Conservation (phyloP, 2,113 vertebrate species). For the Pterocles gutturalis region DNA sequence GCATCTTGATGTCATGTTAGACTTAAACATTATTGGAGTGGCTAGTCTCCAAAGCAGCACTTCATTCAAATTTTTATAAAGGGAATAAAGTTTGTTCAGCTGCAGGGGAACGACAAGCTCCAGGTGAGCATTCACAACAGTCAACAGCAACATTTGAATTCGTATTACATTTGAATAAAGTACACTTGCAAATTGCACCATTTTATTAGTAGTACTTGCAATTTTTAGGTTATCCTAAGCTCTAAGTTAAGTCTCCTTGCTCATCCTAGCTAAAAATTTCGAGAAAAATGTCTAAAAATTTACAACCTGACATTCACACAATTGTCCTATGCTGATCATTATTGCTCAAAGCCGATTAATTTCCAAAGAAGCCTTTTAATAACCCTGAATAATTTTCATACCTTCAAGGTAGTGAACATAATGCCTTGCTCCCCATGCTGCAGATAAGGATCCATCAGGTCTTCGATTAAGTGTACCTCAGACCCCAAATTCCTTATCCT, state of each 20-base stretch:
- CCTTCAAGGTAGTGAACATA: conserved; percentile 99
- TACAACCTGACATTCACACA: neutral
- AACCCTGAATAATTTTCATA: conserved; percentile 27
- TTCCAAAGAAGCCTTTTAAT: neutral
- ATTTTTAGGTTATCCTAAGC: neutral
- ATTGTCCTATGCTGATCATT: neutral
- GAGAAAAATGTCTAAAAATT: neutral
- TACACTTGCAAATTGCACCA: neutral
- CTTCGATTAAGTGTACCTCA: conserved; percentile 96
- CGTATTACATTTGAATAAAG: neutral
- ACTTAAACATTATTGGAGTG: neutral
- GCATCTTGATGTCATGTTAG: neutral
- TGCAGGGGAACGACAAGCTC: neutral
- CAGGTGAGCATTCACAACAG: neutral
- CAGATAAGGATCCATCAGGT: conserved; percentile 96
- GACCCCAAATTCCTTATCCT: conserved; percentile 98
- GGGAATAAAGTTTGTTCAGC: neutral
- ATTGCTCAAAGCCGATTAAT: neutral
- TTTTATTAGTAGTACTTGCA: neutral
- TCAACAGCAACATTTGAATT: neutral
- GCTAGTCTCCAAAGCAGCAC: neutral
- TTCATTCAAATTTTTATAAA: neutral
- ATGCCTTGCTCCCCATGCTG: conserved; percentile 98
- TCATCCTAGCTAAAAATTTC: neutral
- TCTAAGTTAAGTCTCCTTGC: neutral